phyloP scores from a whole-genome alignment of 2,888 invertebrate species.

The Cheilosia vulpina region DNA sequence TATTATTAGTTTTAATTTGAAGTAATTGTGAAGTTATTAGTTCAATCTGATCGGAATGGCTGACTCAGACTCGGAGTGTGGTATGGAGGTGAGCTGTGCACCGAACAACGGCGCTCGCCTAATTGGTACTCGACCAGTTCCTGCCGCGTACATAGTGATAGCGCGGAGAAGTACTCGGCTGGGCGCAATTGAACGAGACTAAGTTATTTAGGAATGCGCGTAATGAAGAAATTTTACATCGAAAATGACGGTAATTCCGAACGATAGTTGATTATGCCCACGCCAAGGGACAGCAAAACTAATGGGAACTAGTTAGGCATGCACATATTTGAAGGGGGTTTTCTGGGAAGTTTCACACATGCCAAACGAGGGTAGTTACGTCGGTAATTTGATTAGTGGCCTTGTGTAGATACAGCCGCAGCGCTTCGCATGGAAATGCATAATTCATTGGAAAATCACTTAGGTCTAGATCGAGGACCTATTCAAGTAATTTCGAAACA shows the following conservation, averaged over 20 bases:
- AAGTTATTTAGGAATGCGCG: conserved; percentile 70
- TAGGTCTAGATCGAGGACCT: not conserved
- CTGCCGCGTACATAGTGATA: not conserved
- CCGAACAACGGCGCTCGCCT: conserved; percentile 34
- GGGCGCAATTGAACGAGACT: conserved; percentile 50
- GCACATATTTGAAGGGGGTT: conserved; percentile 33
- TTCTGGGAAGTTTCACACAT: conserved; percentile 66
- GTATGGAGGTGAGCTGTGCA: conserved; percentile 51
- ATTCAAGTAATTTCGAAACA: not conserved
- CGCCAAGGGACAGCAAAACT: conserved; percentile 11
- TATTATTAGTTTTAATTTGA: conserved; percentile 76
- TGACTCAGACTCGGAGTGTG: conserved; percentile 35
- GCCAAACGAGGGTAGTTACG: conserved; percentile 34
- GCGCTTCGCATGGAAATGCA: not conserved
- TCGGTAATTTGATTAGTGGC: conserved; percentile 52
- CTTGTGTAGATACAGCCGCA: conserved; percentile 12
- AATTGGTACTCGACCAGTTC: conserved; percentile 62
- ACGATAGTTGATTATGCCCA: conserved; percentile 46
- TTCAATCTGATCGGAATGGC: conserved; percentile 74
- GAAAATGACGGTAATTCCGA: conserved; percentile 71
- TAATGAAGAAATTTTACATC: conserved; percentile 74
- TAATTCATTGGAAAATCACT: not conserved
- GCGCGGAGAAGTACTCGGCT: not conserved
- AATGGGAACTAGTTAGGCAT: conserved; percentile 13
- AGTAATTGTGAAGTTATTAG: conserved; percentile 76